phyloP scores from a whole-genome alignment of 2,797 vertebrate genomes.

The Tenualosa ilisha region DNA sequence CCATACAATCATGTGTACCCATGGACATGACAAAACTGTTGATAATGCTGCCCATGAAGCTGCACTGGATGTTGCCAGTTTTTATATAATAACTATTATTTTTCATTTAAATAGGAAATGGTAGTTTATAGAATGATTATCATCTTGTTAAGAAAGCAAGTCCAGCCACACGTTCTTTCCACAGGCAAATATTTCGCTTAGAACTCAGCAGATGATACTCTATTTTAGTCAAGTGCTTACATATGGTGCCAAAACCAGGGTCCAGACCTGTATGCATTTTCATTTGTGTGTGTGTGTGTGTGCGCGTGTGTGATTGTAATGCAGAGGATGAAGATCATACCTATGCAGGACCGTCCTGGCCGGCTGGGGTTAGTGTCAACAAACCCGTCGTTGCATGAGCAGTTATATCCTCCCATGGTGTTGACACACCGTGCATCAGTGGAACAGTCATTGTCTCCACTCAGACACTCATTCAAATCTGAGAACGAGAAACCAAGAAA shows the following conservation, averaged over 20 bases:
- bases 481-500: conserved; percentile 34
- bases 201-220: background rate
- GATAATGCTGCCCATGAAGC: no score
- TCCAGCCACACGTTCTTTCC: background rate
- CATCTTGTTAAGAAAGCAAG: background rate
- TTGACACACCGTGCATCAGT: conserved; percentile 72
- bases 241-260: no score
- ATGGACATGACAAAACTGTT: no score
- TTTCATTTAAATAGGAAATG: no score
- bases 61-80: no score
- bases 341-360: conserved; percentile 74
- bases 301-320: conserved; percentile 8
- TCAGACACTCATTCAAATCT: conserved; percentile 81
- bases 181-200: no score
- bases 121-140: no score
- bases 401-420: conserved; percentile 76
- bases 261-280: background rate
- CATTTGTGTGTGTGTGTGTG: background rate
- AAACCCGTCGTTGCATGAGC: conserved; percentile 70
- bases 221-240: background rate
- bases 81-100: no score
- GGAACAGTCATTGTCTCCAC: conserved; percentile 75
- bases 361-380: conserved; percentile 60
- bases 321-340: background rate
- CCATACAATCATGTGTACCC: no score